A percentile compares a stretch with the other conserved stretches of the same genome.
Evolutionary conservation across 2,888 invertebrate genomes (phyloP).

Genomic region (Eristalinus sepulchralis): DNA sequence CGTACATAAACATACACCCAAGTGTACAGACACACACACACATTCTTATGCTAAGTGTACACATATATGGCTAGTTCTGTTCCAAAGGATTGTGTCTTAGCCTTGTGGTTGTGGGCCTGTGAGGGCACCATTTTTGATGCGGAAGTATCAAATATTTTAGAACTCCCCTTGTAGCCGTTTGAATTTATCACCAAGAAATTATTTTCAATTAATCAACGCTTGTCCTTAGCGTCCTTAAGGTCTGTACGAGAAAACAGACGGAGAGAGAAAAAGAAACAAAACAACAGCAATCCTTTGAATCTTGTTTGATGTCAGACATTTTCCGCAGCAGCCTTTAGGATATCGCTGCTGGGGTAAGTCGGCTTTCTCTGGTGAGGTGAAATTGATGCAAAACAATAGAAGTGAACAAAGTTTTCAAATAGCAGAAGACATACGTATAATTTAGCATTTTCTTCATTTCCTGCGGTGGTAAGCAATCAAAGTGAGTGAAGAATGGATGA

Average conservation of each 20-base stretch:
- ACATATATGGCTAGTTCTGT: constrained; percentile 28
- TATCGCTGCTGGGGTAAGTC: not conserved
- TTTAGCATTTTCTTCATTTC: not conserved
- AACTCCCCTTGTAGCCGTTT: not conserved
- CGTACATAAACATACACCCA: not conserved
- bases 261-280: not conserved
- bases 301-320: constrained; percentile 44
- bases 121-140: not conserved
- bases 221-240: constrained; percentile 43
- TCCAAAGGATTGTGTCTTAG: constrained; percentile 46
- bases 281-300: constrained; percentile 31
- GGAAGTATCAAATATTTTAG: not conserved
- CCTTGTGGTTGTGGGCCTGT: not conserved
- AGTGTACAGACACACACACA: not conserved
- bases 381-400: not conserved
- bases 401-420: not conserved
- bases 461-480: not conserved
- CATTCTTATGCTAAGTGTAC: too few relatives aligned
- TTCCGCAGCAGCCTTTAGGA: constrained; percentile 28
- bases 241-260: not conserved
- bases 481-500: not conserved
- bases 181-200: constrained; percentile 50
- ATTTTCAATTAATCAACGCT: constrained; percentile 65
- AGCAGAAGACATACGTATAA: not conserved
- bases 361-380: not conserved